Conservation (phyloP, 2,113 vertebrate species). For the Pipa parva region DNA sequence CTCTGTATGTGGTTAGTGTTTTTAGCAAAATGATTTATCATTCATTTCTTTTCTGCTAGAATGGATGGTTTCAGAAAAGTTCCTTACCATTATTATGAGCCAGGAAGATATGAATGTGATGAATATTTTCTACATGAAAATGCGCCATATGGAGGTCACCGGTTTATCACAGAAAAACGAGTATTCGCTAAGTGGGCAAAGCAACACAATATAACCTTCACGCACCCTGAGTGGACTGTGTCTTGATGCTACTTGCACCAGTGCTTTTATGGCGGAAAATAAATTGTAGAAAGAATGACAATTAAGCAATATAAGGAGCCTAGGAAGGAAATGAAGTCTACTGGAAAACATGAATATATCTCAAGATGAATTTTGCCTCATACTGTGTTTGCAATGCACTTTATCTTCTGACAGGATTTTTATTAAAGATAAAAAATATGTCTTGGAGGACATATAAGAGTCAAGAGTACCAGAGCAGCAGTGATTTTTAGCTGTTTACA, state of each 20-base stretch:
- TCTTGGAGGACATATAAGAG: no score
- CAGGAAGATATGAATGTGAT: slow-evolving; percentile 87
- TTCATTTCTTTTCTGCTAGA: slow-evolving; percentile 61
- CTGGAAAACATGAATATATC: neutral
- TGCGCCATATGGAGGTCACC: slow-evolving; percentile 88
- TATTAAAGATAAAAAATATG: no score
- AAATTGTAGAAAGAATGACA: neutral
- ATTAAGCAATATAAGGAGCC: neutral
- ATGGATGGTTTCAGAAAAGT: slow-evolving; percentile 83
- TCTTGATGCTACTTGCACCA: slow-evolving; percentile 68
- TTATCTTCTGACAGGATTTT: neutral
- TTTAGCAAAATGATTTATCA: no score
- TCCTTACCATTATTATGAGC: slow-evolving; percentile 95
- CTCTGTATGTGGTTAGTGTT: no score
- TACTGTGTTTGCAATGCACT: neutral
- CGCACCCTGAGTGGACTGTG: slow-evolving; percentile 85
- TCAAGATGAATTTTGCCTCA: neutral
- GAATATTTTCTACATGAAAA: slow-evolving; percentile 93
- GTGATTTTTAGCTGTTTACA: no score
- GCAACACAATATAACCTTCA: slow-evolving; percentile 85
- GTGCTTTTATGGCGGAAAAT: slow-evolving; percentile 12
- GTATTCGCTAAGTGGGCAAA: slow-evolving; percentile 95
- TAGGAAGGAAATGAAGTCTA: neutral
- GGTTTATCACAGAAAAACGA: slow-evolving; percentile 94
- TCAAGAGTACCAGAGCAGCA: no score